phyloP scores from a whole-genome alignment of 1,140 invertebrate species.

The Psilanteris sp. region DNA sequence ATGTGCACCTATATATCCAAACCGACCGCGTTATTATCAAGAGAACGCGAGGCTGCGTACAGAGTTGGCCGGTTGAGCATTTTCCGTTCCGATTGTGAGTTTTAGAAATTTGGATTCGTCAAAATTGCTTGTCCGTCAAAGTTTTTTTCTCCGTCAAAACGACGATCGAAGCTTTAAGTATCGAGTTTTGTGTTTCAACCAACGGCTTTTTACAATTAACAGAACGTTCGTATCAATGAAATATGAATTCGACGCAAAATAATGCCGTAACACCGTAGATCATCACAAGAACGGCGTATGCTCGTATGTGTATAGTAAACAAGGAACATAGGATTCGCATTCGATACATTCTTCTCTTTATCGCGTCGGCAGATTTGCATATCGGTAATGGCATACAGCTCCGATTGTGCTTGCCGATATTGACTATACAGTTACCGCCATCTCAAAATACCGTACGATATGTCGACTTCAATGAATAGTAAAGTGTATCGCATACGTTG shows the following conservation, averaged over 20 bases:
- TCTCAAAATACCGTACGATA: slow-evolving; percentile 62
- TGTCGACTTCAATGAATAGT: slow-evolving; percentile 56
- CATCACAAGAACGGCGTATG: slow-evolving; percentile 25
- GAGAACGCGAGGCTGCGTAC: too few relatives aligned
- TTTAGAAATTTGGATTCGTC: too few relatives aligned
- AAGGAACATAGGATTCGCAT: slow-evolving; percentile 58
- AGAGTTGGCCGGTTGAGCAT: too few relatives aligned
- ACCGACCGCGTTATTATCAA: too few relatives aligned
- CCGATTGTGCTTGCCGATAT: slow-evolving; percentile 55
- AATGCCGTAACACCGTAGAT: slow-evolving; percentile 44
- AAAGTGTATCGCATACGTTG: slow-evolving; percentile 53
- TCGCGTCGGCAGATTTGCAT: slow-evolving; percentile 53
- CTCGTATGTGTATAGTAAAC: slow-evolving; percentile 25
- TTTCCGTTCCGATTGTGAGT: too few relatives aligned
- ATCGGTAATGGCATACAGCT: slow-evolving; percentile 56
- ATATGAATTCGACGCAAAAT: slow-evolving; percentile 33
- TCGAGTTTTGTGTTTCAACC: too few relatives aligned
- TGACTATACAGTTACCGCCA: slow-evolving; percentile 58
- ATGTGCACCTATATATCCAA: too few relatives aligned
- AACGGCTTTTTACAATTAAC: too few relatives aligned
- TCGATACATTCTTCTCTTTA: slow-evolving; percentile 63
- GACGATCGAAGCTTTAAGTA: too few relatives aligned
- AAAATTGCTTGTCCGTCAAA: too few relatives aligned
- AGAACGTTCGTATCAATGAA: too few relatives aligned
- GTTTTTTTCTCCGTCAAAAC: too few relatives aligned